Evolutionary conservation across 2,797 vertebrate species (phyloP).

Genomic region (Adrianichthys oophorus): DNA sequence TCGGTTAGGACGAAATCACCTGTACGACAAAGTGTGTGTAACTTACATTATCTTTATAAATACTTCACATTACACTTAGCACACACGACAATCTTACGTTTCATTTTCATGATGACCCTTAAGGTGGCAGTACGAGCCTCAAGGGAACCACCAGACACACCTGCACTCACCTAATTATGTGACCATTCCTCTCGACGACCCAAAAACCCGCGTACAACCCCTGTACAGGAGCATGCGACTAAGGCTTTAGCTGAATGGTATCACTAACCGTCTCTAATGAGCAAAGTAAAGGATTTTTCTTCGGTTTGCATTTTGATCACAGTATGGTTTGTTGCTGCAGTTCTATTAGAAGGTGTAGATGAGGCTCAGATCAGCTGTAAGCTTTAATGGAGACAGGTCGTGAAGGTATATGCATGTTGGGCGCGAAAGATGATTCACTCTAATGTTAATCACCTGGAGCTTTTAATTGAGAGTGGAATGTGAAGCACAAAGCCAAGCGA

Average conservation of each 20-base stretch:
- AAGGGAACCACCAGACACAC: no score
- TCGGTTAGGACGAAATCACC: no score
- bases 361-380: slow-evolving; percentile 19
- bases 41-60: no score
- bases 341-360: slow-evolving; percentile 14
- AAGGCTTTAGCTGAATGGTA: slow-evolving; percentile 1
- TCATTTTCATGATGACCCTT: no score
- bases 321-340: not conserved
- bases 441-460: slow-evolving; percentile 36
- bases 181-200: no score
- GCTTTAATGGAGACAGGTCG: slow-evolving; percentile 17
- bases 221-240: no score
- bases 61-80: no score
- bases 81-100: no score
- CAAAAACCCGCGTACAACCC: no score
- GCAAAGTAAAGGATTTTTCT: not conserved
- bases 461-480: slow-evolving; percentile 54
- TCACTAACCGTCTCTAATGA: slow-evolving; percentile 56
- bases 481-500: slow-evolving; percentile 38
- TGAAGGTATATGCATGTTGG: slow-evolving; percentile 54
- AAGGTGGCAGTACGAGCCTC: no score
- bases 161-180: no score
- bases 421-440: slow-evolving; percentile 39
- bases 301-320: slow-evolving; percentile 10
- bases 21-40: no score